Evolutionary conservation across 2,113 vertebrate species (phyloP).

Genomic region (Puffinus mauretanicus): DNA sequence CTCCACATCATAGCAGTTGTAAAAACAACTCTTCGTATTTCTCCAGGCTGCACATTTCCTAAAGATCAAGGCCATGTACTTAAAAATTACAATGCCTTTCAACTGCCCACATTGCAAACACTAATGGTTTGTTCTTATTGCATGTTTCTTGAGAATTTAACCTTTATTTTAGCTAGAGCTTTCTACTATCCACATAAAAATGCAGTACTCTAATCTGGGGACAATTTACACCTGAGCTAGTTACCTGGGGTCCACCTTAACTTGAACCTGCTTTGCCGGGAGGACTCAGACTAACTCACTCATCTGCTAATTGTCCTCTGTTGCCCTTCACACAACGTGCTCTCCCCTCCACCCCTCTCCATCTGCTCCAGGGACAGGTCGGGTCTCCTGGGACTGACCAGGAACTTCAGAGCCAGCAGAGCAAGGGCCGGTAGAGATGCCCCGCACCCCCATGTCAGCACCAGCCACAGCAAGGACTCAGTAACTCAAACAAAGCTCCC

Average conservation of each 20-base stretch:
- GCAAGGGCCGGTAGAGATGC: neutral
- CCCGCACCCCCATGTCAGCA: neutral
- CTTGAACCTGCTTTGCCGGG: neutral
- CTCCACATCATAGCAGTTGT: neutral
- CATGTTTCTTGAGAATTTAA: neutral
- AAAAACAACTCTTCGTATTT: neutral
- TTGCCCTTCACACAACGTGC: neutral
- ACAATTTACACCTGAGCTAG: neutral
- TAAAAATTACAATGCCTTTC: neutral
- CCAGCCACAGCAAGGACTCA: neutral
- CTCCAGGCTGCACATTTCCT: neutral
- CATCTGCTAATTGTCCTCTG: neutral
- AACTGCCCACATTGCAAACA: neutral
- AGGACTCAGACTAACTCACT: neutral
- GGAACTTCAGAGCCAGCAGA: neutral
- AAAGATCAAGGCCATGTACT: neutral
- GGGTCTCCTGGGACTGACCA: neutral
- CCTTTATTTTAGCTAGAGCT: neutral
- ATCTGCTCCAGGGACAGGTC: neutral
- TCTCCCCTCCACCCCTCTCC: neutral
- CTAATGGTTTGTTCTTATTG: neutral
- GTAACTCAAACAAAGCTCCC: rapidly evolving
- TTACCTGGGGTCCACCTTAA: neutral
- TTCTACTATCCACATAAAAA: neutral
- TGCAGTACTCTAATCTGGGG: neutral